Conservation (phyloP, 2,797 vertebrate species). For the Thalassophryne amazonica region DNA sequence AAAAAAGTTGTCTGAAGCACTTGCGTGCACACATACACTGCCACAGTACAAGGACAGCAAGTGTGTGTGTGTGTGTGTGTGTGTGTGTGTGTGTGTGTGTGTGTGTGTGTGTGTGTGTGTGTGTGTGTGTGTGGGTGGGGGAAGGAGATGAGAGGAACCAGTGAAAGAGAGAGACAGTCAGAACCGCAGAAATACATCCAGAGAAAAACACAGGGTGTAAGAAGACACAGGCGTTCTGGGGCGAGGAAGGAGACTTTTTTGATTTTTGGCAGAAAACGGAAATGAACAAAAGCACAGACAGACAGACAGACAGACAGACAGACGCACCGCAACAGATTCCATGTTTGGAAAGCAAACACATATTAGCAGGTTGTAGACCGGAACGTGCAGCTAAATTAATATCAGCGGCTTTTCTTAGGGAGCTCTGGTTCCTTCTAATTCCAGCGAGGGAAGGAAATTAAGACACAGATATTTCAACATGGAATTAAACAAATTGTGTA, state of each 20-base stretch:
- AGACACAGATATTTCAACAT: constrained; percentile 51
- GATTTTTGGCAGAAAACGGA: constrained; percentile 42
- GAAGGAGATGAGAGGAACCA: constrained; percentile 55
- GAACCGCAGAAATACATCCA: constrained; percentile 55
- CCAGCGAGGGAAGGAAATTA: constrained; percentile 49
- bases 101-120: constrained; percentile 64
- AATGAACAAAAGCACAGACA: constrained; percentile 36
- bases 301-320: constrained; percentile 31
- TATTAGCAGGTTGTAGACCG: constrained; percentile 4
- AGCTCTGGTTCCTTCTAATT: constrained; percentile 40
- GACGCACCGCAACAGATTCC: constrained; percentile 13
- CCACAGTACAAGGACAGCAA: constrained; percentile 62
- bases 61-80: constrained; percentile 64
- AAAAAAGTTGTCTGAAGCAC: constrained; percentile 70
- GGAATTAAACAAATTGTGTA: constrained; percentile 60
- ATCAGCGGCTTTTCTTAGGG: constrained; percentile 40
- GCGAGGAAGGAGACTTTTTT: constrained; percentile 41
- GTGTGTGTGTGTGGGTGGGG: constrained; percentile 64
- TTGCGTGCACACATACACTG: constrained; percentile 53
- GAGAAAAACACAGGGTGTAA: constrained; percentile 20
- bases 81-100: constrained; percentile 62
- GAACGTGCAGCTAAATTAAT: constrained; percentile 55
- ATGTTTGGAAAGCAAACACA: constrained; percentile 21
- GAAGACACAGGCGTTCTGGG: constrained; percentile 21
- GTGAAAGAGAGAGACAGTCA: constrained; percentile 40